Evolutionary conservation across 2,797 vertebrate species (phyloP), one percentile per base, ranked within the genome.

Genomic region (Pseudochirops cupreus): DNA sequence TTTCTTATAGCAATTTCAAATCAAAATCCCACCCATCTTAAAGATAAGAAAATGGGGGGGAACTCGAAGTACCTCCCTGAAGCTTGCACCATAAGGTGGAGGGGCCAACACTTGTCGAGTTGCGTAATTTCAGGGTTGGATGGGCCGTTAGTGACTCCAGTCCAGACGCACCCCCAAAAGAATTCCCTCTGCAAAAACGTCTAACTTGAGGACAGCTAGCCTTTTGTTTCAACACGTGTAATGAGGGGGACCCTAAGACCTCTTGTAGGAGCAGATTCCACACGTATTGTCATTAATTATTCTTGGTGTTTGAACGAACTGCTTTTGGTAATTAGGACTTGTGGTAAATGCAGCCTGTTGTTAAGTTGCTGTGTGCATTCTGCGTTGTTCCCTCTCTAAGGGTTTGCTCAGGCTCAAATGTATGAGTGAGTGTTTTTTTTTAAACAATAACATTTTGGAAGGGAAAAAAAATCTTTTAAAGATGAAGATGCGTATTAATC

Each of bases 401-500:
- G n/a, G 67, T 39, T 39, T 1, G 2, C 67, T 82, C 18, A 82
- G n/a, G n/a, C n/a, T 82, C 18, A 82, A 24, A 82, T 21, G 18
- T 74, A 62, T 33, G n/a, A 46, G 18, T 82, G n/a, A 39, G 9
- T 92, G 74, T 92, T 59, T 91, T 53, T 94, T 93, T 92, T 87
- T 94, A 91, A 91, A 58, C 57, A 96, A 90, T 54, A 96, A 93
- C 90, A 67, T 93, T 91, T 95, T 50, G 59, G 54, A 57, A 33
- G 50, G 55, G 90, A 92, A 94, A 94, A 92, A 46, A 46, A 95
- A 56, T 94, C 95, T 52, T 94, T 92, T 91, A 59, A 91, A 94
- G 89, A 16, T 95, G 14, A 82, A 90, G 10, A 13, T 24, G 95
- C 74, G 28, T 54, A n/a, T 28, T 82, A 28, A 21, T 87, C 5